Base-by-base conservation (phyloP, 2,888 invertebrate species). In the Phoronis australis region DNA sequence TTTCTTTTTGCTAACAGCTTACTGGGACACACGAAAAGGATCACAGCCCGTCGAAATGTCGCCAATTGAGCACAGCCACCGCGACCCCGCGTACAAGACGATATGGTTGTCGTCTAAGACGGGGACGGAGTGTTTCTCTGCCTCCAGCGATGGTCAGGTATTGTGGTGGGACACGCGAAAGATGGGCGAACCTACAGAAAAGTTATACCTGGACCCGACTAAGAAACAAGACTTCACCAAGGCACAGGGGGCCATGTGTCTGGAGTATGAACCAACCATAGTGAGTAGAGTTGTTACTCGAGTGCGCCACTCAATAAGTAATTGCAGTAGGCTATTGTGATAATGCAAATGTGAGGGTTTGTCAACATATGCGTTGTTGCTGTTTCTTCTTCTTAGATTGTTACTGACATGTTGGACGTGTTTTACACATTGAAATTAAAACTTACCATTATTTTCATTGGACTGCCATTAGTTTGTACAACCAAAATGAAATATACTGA, bases 21-120 rank as follows among this genome's bases (percentile, higher is more conserved):
- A 71, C 54, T 77, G 75, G 73, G 78, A 78, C 60, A 73, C 71
- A 20, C 59, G 95, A 12, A 86, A 88, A 71, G 90, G 92, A 12
- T 83, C 86, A 18, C 85, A 86, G 64, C 88, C 92, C 0, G 85
- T 86, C 0, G 88, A 87, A 59, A 79, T 85, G 50, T 87, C 88
- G 60, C 84, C 85, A 2, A 83, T 89, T 2, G 90, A 91, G 68
- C 82, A 84, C 50, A 89, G 92, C 49, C 95, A 95, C 73, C 80
- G 87, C 45, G 95, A 95, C 78, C 87, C 92, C 0, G 92, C 90
- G 0, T 84, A 87, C 62, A 87, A 88, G 60, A 87, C 91, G 6
- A 80, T 91, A 0, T 96, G 95, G 87, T 88, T 93, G 48, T 90
- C 91, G 71, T 92, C 93, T 0, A 96, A 96, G 80, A 89, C 90